A percentile compares a stretch with the other conserved stretches of the same genome.
These are phyloP conservation scores for Orcinus orca DNA, from an alignment of 2,113 vertebrate genomes.

Conservation along the genomic window DNA sequence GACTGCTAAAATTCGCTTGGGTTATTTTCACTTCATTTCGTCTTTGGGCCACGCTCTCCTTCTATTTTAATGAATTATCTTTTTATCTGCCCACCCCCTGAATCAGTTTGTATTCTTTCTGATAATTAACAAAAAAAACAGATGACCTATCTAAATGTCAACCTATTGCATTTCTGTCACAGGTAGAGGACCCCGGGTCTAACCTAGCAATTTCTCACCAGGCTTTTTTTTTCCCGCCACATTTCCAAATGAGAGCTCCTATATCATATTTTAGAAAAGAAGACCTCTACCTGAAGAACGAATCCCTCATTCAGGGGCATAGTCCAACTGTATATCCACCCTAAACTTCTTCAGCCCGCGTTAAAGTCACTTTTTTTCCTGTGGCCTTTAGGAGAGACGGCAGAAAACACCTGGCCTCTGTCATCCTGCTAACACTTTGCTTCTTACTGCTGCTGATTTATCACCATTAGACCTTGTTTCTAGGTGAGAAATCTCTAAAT, in stretches of 20 bases:
- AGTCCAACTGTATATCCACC: neutral
- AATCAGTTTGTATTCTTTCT: neutral
- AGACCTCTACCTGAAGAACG: neutral
- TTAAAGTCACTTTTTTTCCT: neutral
- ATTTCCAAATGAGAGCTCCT: neutral
- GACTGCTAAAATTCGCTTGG: neutral
- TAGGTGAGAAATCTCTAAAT: neutral
- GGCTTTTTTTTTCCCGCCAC: neutral
- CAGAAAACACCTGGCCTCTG: neutral
- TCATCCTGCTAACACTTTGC: neutral
- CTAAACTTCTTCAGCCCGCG: neutral
- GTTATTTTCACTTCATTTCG: neutral
- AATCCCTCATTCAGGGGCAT: neutral
- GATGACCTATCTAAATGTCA: neutral
- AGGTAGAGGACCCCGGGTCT: neutral
- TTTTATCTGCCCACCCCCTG: neutral
- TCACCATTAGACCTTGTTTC: neutral
- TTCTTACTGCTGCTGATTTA: neutral
- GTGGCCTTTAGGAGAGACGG: neutral
- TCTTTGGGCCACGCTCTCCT: neutral
- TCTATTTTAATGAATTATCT: neutral
- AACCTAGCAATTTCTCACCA: neutral
- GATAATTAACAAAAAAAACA: neutral
- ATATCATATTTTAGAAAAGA: neutral
- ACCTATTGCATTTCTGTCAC: rapidly evolving